Evolutionary conservation across 2,113 vertebrate species (phyloP).

Genomic region (Percina caprodes): DNA sequence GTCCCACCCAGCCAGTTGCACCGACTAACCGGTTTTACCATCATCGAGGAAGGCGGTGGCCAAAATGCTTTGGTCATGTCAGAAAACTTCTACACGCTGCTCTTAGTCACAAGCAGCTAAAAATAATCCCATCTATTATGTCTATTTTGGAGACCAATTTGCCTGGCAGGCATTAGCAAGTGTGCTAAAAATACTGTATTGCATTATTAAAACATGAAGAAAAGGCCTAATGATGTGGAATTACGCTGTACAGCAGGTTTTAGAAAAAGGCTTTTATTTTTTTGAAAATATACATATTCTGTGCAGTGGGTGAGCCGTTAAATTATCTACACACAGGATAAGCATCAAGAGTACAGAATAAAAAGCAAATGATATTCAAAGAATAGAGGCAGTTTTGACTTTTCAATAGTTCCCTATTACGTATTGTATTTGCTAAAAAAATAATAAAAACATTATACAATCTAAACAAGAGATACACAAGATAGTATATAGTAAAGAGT

Average conservation of each 20-base stretch:
- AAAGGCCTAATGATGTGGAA: neutral
- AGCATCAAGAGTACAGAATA: conserved; percentile 17
- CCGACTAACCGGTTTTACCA: conserved; percentile 53
- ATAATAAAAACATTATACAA: neutral
- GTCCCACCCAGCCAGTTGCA: conserved; percentile 37
- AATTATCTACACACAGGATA: conserved; percentile 40
- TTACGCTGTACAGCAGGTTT: neutral
- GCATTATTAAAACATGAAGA: neutral
- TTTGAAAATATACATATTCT: conserved; percentile 55
- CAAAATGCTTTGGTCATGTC: neutral
- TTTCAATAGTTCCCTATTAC: neutral
- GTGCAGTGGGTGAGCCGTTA: conserved; percentile 1
- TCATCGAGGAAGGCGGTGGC: neutral
- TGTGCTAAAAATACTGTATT: conserved; percentile 20
- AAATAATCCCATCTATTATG: conserved; percentile 22
- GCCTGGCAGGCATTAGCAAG: neutral
- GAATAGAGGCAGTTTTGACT: neutral
- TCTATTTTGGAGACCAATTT: conserved; percentile 12
- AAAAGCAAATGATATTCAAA: neutral
- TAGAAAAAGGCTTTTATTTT: conserved; percentile 61
- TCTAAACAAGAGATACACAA: conserved; percentile 1
- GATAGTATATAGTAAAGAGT: conserved; percentile 3
- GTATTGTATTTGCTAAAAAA: neutral
- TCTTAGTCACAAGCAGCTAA: conserved; percentile 22
- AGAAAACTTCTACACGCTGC: neutral